Base-by-base conservation (phyloP, 2,888 invertebrate genomes). In the Agelastica alni region DNA sequence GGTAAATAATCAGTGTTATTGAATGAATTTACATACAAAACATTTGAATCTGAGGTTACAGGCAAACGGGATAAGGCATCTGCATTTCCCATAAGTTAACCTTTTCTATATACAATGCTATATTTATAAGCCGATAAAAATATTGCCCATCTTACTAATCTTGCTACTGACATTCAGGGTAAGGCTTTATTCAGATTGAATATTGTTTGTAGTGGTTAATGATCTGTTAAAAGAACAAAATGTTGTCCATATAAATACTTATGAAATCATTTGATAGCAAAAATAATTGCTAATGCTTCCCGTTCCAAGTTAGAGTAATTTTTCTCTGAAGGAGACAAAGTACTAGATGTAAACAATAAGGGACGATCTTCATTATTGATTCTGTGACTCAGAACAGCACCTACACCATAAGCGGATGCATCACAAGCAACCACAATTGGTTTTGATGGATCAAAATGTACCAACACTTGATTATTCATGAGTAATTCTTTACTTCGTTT, bases 241-340 rank as follows among this genome's bases (percentile, higher is more conserved):
- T 16, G 18, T 45, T 17, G 14, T 18, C 32, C 45, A 32, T 31
- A 45, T 17, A 45, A 18, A 67, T 72, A 75, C 48, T 74, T 70
- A 59, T 71, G 67, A 17, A 58, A 73, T 41, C 67, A 69, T 28
- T 61, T 63, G 3, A 70, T 60, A 1, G 63, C 68, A 64, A 67
- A 74, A 54, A 64, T 69, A 53, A 74, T 73, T 5, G 70, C 68
- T 34, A 73, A 59, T 0, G 71, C 70, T 57, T 74, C 72, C 16
- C 62, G 59, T 48, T 73, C 67, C 7, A 72, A 65, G 1, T 67
- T 64, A n/a, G 1, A 68, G 54, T 73, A 71, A 39, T 67, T 70
- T 46, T 67, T n/a, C n/a, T n/a, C n/a, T n/a, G n/a, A n/a, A n/a
- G n/a, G n/a, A n/a, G n/a, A n/a, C n/a, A n/a, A n/a, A n/a, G n/a